These are phyloP conservation scores for Octopus sinensis DNA, from an alignment of 1,140 invertebrate species.

Conservation along the genomic window DNA sequence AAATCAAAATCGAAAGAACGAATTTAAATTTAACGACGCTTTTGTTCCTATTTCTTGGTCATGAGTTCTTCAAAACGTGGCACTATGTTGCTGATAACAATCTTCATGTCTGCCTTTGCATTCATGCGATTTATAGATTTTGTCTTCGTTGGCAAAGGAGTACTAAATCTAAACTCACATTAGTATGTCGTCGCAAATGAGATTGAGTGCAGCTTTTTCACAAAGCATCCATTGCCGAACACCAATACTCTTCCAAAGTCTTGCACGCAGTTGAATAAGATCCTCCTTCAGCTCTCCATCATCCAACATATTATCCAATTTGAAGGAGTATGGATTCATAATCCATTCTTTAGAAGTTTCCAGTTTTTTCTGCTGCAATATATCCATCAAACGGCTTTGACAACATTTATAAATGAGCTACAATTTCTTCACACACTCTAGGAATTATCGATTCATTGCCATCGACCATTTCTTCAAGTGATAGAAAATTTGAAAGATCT, in stretches of 20 bases:
- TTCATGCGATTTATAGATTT: not conserved
- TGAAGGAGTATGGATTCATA: not conserved
- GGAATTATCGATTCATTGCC: not conserved
- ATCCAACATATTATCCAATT: slow-evolving; percentile 6
- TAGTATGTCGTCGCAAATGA: not conserved
- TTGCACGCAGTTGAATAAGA: not conserved
- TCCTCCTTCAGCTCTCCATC: not conserved
- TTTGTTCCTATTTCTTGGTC: not conserved
- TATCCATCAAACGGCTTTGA: not conserved
- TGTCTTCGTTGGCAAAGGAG: not conserved
- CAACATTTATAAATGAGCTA: too few relatives aligned
- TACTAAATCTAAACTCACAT: slow-evolving; percentile 8
- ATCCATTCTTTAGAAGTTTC: slow-evolving; percentile 9
- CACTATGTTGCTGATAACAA: slow-evolving; percentile 7
- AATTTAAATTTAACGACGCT: slow-evolving; percentile 1
- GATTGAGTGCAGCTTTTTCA: not conserved
- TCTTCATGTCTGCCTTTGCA: not conserved
- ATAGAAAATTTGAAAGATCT: not conserved
- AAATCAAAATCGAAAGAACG: not conserved
- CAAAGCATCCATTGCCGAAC: not conserved
- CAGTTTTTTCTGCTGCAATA: not conserved
- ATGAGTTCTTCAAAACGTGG: slow-evolving; percentile 10
- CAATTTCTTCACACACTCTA: too few relatives aligned
- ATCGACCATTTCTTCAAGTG: not conserved
- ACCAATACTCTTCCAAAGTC: slow-evolving; percentile 12